Conservation (phyloP, 2,113 vertebrate genomes). For the Acrocephalus kingi region DNA sequence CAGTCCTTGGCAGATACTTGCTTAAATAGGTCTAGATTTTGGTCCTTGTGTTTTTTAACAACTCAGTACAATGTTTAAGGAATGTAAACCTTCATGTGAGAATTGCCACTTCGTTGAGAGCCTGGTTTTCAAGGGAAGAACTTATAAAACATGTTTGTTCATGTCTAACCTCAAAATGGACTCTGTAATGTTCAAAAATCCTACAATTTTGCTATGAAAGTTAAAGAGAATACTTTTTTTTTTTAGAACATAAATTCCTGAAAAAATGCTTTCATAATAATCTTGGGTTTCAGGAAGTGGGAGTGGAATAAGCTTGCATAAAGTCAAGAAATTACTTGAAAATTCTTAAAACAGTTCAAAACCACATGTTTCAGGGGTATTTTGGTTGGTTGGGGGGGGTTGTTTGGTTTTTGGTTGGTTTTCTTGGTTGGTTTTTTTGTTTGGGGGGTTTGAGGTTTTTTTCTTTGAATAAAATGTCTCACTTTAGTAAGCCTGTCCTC, state of each 20-base stretch:
- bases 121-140: neutral
- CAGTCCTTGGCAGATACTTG: neutral
- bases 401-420: neutral
- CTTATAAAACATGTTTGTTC: neutral
- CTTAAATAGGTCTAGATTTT: neutral
- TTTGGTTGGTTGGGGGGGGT: neutral
- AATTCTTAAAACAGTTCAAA: neutral
- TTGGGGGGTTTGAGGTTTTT: neutral
- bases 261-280: neutral
- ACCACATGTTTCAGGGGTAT: fast-evolving
- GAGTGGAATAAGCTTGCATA: neutral
- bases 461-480: neutral
- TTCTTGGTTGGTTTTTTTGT: neutral
- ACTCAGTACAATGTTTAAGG: neutral
- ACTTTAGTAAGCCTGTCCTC: neutral
- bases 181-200: neutral
- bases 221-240: neutral
- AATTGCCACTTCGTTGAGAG: neutral
- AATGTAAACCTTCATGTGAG: neutral
- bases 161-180: neutral
- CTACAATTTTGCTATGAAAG: neutral
- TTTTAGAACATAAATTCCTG: neutral
- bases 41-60: neutral
- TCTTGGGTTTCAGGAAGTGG: neutral
- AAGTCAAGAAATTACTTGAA: neutral